Evolutionary conservation across 2,888 invertebrate species (phyloP).

Genomic region (Athalia rosae): DNA sequence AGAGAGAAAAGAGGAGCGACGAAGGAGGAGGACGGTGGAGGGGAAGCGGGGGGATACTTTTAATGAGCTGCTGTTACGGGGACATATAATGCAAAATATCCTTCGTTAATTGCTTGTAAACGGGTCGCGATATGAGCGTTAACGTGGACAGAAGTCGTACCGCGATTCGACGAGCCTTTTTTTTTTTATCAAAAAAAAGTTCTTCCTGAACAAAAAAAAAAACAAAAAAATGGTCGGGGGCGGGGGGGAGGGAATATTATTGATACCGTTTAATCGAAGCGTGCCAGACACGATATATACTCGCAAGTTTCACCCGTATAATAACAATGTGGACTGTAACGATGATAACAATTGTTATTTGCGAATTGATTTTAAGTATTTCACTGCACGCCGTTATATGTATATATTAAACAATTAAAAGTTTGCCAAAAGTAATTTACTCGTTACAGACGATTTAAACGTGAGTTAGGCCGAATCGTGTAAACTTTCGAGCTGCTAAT

Average conservation of each 20-base stretch:
- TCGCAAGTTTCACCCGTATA: too few relatives aligned
- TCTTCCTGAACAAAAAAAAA: not conserved
- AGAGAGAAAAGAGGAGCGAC: too few relatives aligned
- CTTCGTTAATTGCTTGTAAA: conserved; percentile 40
- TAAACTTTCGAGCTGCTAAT: not conserved
- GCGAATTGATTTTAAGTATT: conserved; percentile 25
- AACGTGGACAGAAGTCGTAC: conserved; percentile 7
- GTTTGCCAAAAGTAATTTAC: conserved; percentile 31
- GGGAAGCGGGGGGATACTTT: not conserved
- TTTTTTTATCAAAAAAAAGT: not conserved
- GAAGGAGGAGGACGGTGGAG: too few relatives aligned
- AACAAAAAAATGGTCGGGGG: not conserved
- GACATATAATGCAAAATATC: conserved; percentile 20
- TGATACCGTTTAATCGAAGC: not conserved
- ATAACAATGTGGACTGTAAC: not conserved
- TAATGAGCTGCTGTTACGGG: conserved; percentile 29
- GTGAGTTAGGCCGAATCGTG: conserved; percentile 31
- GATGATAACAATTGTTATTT: conserved; percentile 4
- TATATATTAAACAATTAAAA: conserved; percentile 29
- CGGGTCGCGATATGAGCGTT: conserved; percentile 14
- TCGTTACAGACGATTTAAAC: conserved; percentile 34
- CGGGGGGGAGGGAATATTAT: too few relatives aligned
- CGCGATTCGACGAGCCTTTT: not conserved
- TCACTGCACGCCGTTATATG: conserved; percentile 1
- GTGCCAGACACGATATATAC: too few relatives aligned